Base-by-base conservation (phyloP, 1,140 invertebrate genomes). In the Panulirus ornatus region DNA sequence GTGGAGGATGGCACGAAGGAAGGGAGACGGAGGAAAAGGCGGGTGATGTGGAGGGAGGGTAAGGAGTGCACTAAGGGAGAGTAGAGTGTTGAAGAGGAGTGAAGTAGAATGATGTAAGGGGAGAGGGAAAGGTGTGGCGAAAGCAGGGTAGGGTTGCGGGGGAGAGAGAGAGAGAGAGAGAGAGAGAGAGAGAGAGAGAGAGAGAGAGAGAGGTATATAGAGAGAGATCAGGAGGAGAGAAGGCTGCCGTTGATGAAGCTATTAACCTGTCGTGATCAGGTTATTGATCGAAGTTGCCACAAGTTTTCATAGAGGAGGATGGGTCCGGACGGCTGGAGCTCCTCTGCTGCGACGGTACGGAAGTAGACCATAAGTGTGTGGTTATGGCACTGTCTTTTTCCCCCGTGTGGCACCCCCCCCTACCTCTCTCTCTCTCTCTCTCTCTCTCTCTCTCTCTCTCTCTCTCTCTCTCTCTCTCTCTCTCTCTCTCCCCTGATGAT, bases 131-230 rank as follows among this genome's bases (percentile, higher is more conserved):
- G 34, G 27, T 8, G 1, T 93, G 96, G 96, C 93, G 96, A 96
- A 0, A 95, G 94, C 79, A 96, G 96, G 82, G 94, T 95, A 19
- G 92, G 94, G 30, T 94, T 94, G 66, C 38, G 63, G 93, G 96
- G 63, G 38, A 40, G 54, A 66, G n/a, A 11, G n/a, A 34, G n/a
- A 30, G 78, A 34, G 44, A 44, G 9, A 27, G 78, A n/a, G 34
- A 44, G 38, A n/a, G 44, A n/a, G 44, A 44, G 27, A 44, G 22
- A 51, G 78, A 30, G 47, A 30, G 42, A 81, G n/a, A n/a, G n/a
- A n/a, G n/a, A n/a, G n/a, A n/a, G n/a, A n/a, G n/a, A n/a, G n/a
- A n/a, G n/a, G n/a, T n/a, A n/a, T n/a, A n/a, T n/a, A n/a, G n/a
- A n/a, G n/a, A n/a, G n/a, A n/a, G n/a, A n/a, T n/a, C n/a, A 8